These are phyloP conservation scores for Grapholita molesta DNA, from an alignment of 1,140 invertebrate genomes.

Conservation along the genomic window DNA sequence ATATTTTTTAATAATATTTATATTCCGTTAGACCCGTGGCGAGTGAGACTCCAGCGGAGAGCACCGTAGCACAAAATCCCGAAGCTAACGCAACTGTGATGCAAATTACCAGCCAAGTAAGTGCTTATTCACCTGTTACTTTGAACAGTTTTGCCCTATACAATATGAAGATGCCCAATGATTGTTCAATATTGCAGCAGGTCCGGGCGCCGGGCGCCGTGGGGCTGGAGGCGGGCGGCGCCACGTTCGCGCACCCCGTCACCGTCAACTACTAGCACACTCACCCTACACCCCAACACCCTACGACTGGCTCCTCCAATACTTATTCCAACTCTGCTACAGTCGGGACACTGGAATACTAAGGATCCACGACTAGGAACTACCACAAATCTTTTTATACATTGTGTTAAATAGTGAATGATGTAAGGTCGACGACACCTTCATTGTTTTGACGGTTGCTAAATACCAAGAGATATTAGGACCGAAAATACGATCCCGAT, in stretches of 20 bases:
- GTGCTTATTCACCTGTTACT: conserved; percentile 5
- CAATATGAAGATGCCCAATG: neutral
- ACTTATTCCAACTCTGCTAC: neutral
- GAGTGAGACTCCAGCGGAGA: conserved; percentile 46
- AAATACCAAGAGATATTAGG: neutral
- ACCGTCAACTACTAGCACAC: conserved; percentile 65
- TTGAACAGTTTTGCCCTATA: too few species aligned
- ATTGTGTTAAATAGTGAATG: neutral
- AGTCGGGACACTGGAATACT: neutral
- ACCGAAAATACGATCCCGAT: neutral
- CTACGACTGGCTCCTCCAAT: neutral
- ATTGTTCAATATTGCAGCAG: conserved; percentile 28
- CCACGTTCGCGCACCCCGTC: conserved; percentile 57
- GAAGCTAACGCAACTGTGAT: conserved; percentile 54
- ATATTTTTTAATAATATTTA: neutral
- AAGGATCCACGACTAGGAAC: too few species aligned
- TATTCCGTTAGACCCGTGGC: conserved; percentile 36
- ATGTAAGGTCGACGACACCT: neutral
- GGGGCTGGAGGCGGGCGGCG: conserved; percentile 31
- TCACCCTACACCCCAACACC: conserved; percentile 16
- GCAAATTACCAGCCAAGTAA: conserved; percentile 65
- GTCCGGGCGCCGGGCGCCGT: conserved; percentile 35
- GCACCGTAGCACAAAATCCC: conserved; percentile 40
- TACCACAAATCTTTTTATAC: neutral
- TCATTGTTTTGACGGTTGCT: neutral